phyloP scores from a whole-genome alignment of 2,888 invertebrate species.

The Steromphala cineraria region DNA sequence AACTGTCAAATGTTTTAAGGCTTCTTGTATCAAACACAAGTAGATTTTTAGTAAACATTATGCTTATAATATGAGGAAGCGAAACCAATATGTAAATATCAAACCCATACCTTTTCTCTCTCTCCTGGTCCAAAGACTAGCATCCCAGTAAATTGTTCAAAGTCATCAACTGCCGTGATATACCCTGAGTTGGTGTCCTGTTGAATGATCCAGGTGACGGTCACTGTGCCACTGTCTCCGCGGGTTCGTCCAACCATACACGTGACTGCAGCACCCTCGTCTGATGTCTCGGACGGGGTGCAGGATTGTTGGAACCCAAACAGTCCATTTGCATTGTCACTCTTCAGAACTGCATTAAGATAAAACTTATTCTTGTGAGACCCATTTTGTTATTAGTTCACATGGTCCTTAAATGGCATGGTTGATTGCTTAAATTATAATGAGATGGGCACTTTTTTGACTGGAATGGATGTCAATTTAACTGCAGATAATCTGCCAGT shows the following conservation, averaged over 20 bases:
- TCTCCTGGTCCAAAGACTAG: constrained; percentile 67
- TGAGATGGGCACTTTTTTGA: no score
- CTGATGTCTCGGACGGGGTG: constrained; percentile 44
- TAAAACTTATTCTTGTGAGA: not conserved
- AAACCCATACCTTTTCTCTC: constrained; percentile 54
- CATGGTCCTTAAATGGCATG: no score
- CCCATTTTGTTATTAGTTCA: no score
- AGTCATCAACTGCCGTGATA: constrained; percentile 53
- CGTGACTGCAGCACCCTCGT: constrained; percentile 49
- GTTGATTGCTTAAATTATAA: no score
- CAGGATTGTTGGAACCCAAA: constrained; percentile 68
- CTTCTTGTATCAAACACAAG: not conserved
- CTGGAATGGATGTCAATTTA: no score
- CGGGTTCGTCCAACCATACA: constrained; percentile 64
- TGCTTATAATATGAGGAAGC: not conserved
- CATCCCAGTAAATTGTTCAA: constrained; percentile 60
- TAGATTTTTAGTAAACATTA: no score
- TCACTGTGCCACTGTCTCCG: constrained; percentile 68
- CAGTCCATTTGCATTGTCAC: constrained; percentile 74
- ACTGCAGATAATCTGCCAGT: no score
- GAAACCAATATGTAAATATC: not conserved
- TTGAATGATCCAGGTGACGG: constrained; percentile 63
- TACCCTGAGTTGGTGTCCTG: constrained; percentile 39
- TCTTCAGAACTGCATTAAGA: constrained; percentile 68
- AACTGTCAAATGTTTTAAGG: no score